phyloP scores from a whole-genome alignment of 2,113 vertebrate species.

The Isichthys henryi region DNA sequence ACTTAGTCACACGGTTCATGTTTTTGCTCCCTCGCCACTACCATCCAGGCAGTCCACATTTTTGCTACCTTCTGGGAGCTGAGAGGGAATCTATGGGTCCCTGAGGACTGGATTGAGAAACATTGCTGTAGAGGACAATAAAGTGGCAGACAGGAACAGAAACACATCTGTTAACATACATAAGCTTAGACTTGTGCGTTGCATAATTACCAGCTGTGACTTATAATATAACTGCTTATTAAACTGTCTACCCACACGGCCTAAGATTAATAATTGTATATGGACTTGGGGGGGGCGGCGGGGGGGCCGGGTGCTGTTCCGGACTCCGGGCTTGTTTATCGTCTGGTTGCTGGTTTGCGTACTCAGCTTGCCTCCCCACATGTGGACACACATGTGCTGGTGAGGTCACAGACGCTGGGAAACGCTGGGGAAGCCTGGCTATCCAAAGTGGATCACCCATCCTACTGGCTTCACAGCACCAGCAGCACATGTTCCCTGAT shows the following conservation, averaged over 20 bases:
- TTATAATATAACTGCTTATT: background rate
- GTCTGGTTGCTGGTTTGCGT: background rate
- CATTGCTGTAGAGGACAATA: background rate
- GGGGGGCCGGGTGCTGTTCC: background rate
- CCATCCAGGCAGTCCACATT: background rate
- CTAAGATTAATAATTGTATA: background rate
- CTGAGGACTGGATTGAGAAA: background rate
- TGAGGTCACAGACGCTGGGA: background rate
- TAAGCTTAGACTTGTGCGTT: background rate
- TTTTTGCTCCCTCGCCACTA: background rate
- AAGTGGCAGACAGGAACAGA: background rate
- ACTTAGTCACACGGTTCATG: background rate
- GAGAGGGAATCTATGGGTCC: background rate
- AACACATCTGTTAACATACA: background rate
- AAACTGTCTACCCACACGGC: background rate
- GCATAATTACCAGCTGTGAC: background rate
- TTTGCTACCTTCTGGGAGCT: background rate
- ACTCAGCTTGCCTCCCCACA: background rate
- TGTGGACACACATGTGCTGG: background rate
- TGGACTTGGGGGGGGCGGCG: background rate
- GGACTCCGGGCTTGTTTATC: accelerated
- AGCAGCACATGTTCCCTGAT: background rate
- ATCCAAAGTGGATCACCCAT: no score
- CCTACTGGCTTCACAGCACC: no score
- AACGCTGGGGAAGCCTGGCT: background rate